Evolutionary conservation across 2,113 vertebrate genomes (phyloP).

Genomic region (Paedocypris sp.): DNA sequence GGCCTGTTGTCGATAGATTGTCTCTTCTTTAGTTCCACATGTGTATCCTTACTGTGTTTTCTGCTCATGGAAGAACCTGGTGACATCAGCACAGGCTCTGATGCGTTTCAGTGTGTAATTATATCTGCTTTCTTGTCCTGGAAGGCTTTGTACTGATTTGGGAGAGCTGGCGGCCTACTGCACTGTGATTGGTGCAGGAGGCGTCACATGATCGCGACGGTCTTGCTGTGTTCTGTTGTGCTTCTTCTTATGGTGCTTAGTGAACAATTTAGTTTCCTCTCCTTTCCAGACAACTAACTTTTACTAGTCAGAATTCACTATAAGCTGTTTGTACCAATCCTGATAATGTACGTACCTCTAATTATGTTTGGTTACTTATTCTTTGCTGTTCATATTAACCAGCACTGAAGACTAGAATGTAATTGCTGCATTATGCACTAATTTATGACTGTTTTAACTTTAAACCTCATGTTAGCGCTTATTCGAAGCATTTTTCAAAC

Average conservation of each 20-base stretch:
- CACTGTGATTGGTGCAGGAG: slow-evolving; percentile 65
- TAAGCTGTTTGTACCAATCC: neutral
- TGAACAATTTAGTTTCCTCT: slow-evolving; percentile 4
- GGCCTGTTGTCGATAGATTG: too few relatives aligned
- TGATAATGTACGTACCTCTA: slow-evolving; percentile 27
- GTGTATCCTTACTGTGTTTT: too few relatives aligned
- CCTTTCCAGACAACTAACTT: slow-evolving; percentile 49
- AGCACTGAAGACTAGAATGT: slow-evolving; percentile 72
- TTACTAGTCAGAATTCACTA: slow-evolving; percentile 54
- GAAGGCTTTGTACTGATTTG: too few relatives aligned
- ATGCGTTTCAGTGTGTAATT: too few relatives aligned
- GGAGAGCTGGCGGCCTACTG: too few relatives aligned
- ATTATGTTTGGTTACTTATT: slow-evolving; percentile 61
- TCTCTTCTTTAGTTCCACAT: too few relatives aligned
- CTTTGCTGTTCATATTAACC: slow-evolving; percentile 60
- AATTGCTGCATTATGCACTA: slow-evolving; percentile 68
- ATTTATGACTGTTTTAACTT: slow-evolving; percentile 66
- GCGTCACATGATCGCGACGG: slow-evolving; percentile 46
- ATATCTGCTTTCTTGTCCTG: too few relatives aligned
- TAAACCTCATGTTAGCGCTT: slow-evolving; percentile 63
- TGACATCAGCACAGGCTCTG: neutral
- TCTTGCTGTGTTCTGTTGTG: slow-evolving; percentile 24
- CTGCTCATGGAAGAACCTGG: slow-evolving; percentile 16
- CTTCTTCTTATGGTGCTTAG: slow-evolving; percentile 54
- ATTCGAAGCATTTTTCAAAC: slow-evolving; percentile 50